Conservation (phyloP, 2,797 vertebrate species). For the Taeniopygia guttata region DNA sequence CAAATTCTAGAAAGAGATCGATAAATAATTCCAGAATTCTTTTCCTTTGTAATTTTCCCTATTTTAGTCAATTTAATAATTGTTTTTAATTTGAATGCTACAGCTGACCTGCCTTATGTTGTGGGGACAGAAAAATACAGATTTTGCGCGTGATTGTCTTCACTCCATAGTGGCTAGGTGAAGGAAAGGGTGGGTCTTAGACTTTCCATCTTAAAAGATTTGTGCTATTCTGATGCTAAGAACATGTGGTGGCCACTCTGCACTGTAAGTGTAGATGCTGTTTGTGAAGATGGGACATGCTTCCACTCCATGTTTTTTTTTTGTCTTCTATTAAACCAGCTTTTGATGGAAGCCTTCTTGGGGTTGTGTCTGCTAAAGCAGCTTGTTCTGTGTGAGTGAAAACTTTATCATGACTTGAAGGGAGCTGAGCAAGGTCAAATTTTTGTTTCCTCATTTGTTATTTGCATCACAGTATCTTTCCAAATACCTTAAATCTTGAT, state of each 20-base stretch:
- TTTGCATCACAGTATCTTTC: background rate
- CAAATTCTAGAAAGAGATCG: background rate
- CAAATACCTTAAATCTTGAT: background rate
- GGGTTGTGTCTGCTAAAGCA: background rate
- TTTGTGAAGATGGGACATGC: background rate
- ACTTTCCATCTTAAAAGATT: background rate
- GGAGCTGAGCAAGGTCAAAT: background rate
- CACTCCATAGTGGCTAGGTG: fast-evolving
- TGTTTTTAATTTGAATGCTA: background rate
- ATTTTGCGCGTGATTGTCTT: background rate
- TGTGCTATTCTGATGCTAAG: background rate
- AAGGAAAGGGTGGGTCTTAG: background rate
- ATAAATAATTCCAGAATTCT: background rate
- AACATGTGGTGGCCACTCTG: background rate
- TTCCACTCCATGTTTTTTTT: background rate
- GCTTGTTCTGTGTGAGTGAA: fast-evolving
- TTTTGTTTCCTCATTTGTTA: background rate
- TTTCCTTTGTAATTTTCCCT: background rate
- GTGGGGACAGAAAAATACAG: background rate
- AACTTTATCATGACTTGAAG: background rate
- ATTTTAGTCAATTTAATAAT: background rate
- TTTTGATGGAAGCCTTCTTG: background rate
- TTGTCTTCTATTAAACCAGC: background rate
- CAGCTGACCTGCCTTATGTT: background rate
- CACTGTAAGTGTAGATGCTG: background rate